A percentile compares a stretch with the other conserved stretches of the same genome.
phyloP scores from a whole-genome alignment of 1,140 invertebrate species.

The Oreohelix idahoensis region DNA sequence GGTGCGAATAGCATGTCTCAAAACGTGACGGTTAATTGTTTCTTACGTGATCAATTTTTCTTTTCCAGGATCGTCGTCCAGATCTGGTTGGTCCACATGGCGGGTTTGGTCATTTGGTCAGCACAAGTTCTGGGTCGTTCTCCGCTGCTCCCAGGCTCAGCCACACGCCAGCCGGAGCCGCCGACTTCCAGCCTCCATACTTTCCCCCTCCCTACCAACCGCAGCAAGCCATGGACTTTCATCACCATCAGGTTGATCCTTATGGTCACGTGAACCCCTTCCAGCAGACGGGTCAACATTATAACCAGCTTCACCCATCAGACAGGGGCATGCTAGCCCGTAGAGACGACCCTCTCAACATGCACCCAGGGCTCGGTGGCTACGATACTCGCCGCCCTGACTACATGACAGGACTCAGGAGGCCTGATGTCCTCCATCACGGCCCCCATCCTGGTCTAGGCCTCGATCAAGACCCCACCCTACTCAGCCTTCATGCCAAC shows the following conservation, averaged over 20 bases:
- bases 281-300: constrained; percentile 74
- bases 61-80: constrained; percentile 75
- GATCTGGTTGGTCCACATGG: constrained; percentile 81
- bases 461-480: constrained; percentile 71
- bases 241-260: constrained; percentile 76
- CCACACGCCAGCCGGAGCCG: constrained; percentile 71
- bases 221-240: constrained; percentile 76
- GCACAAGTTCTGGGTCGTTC: constrained; percentile 75
- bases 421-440: constrained; percentile 78
- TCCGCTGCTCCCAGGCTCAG: constrained; percentile 77
- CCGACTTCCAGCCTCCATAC: constrained; percentile 95
- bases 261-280: constrained; percentile 28
- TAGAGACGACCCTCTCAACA: constrained; percentile 72
- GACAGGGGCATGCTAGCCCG: constrained; percentile 70
- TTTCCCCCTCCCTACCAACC: constrained; percentile 90
- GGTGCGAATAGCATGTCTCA: too few relatives aligned
- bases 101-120: constrained; percentile 79
- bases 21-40: too few relatives aligned
- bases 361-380: constrained; percentile 66
- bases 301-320: constrained; percentile 76
- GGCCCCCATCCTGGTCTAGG: constrained; percentile 74
- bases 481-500: constrained; percentile 74
- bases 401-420: constrained; percentile 73
- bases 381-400: constrained; percentile 62
- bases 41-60: too few relatives aligned